Evolutionary conservation across 2,797 vertebrate species (phyloP), one percentile per base, ranked within the genome.

Genomic region (Neostethus bicornis): DNA sequence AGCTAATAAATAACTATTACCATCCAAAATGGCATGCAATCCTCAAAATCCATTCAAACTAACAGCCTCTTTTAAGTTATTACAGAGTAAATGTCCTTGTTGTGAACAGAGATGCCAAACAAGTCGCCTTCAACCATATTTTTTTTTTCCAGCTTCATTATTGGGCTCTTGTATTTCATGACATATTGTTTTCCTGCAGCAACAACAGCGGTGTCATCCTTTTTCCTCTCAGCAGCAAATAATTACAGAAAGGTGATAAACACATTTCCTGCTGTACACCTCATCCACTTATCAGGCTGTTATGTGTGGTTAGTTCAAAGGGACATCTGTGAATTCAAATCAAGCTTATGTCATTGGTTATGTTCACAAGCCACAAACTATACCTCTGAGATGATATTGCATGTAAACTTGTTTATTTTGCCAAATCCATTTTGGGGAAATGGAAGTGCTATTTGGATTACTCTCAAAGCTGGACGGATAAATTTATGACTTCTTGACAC

Each of bases 121-220:
- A 65, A 44, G 12, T 7, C 31, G 52, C 51, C 49, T 43, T 38
- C 39, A 53, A 61, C n/a, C 28, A 20, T 20, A 20, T 20, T n/a
- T 45, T 73, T 57, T 25, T 26, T 53, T 77, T 47, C 9, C 16
- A 14, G 43, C 52, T 51, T 73, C 63, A 57, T 64, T 41, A 66
- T 45, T 68, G 67, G 72, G 64, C 38, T 74, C 59, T 54, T 49
- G 55, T 55, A 66, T 73, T 56, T 74, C 69, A 61, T 25, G 54
- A 50, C 51, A 66, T 75, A 50, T 37, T 70, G 55, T 61, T 60
- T 44, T 57, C 59, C 49, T 24, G 46, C 48, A 68, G 31, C 37
- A 80, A 64, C 61, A 70, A 45, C 70, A 72, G 50, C 44, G n/a
- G 24, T 66, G 55, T 14, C 29, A 50, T 45, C 28, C 39, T 46